Evolutionary conservation across 35 echinoderm and acorn worm genomes (phyloP).

Genomic region (Apostichopus californicus): DNA sequence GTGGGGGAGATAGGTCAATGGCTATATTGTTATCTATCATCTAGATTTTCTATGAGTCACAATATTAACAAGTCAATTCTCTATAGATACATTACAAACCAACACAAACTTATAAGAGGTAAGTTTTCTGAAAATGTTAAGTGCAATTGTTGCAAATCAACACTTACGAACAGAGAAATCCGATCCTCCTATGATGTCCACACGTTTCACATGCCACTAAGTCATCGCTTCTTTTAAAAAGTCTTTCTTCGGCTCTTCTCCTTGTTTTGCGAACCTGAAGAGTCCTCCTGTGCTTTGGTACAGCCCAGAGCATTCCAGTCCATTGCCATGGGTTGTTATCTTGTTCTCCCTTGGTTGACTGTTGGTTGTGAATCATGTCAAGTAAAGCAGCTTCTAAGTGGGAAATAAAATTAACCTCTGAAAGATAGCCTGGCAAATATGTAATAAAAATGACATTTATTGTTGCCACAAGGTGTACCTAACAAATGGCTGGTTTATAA

Average conservation of each 20-base stretch:
- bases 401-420: not conserved
- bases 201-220: conserved; percentile 81
- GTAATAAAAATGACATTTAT: no score
- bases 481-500: no score
- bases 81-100: no score
- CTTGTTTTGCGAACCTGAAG: conserved; percentile 73
- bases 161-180: conserved; percentile 88
- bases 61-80: no score
- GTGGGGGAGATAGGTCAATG: no score
- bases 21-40: no score
- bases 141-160: not conserved
- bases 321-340: conserved; percentile 10
- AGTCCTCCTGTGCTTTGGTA: conserved; percentile 85
- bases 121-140: no score
- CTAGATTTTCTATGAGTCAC: no score
- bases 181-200: conserved; percentile 66
- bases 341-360: not conserved
- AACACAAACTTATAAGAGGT: no score
- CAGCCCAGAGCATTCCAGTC: conserved; percentile 90
- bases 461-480: no score
- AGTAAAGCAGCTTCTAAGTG: not conserved
- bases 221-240: conserved; percentile 39
- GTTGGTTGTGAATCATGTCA: not conserved
- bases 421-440: no score
- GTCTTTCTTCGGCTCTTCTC: conserved; percentile 77